These are phyloP conservation scores for Bombus fervidus DNA, from an alignment of 1,140 invertebrate genomes.

Conservation along the genomic window DNA sequence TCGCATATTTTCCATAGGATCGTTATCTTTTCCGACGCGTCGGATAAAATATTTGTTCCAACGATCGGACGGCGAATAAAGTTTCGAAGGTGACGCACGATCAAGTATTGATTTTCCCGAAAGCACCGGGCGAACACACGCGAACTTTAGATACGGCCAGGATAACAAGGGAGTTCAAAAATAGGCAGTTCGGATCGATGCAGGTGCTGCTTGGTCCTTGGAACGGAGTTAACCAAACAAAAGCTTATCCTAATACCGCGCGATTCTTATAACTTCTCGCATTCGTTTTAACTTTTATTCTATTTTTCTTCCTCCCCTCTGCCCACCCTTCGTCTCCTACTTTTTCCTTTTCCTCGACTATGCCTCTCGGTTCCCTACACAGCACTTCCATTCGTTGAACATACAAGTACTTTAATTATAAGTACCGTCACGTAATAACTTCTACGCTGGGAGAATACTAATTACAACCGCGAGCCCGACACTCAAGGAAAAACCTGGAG, in stretches of 20 bases:
- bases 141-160: slow-evolving; percentile 57
- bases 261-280: slow-evolving; percentile 20
- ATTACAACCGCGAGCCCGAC: slow-evolving; percentile 12
- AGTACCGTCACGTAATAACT: slow-evolving; percentile 34
- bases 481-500: not conserved
- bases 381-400: not conserved
- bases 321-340: too few species aligned
- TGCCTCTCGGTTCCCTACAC: not conserved
- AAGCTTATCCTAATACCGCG: slow-evolving; percentile 30
- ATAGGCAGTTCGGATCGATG: slow-evolving; percentile 62
- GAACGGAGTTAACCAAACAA: slow-evolving; percentile 36
- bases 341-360: not conserved
- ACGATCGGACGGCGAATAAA: slow-evolving; percentile 8
- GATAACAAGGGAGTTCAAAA: slow-evolving; percentile 65
- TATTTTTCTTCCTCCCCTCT: not conserved
- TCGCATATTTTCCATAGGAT: slow-evolving; percentile 7
- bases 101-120: slow-evolving; percentile 60
- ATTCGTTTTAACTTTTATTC: not conserved
- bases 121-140: slow-evolving; percentile 35
- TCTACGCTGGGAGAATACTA: slow-evolving; percentile 14
- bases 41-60: not conserved
- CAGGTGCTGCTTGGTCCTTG: slow-evolving; percentile 45
- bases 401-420: slow-evolving; percentile 8
- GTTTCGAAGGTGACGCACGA: slow-evolving; percentile 43
- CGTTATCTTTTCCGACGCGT: slow-evolving; percentile 7